Percentiles rank a stretch among this genome's conserved stretches.
Conservation (phyloP, 2,113 vertebrate species). For the Leptodactylus fuscus region DNA sequence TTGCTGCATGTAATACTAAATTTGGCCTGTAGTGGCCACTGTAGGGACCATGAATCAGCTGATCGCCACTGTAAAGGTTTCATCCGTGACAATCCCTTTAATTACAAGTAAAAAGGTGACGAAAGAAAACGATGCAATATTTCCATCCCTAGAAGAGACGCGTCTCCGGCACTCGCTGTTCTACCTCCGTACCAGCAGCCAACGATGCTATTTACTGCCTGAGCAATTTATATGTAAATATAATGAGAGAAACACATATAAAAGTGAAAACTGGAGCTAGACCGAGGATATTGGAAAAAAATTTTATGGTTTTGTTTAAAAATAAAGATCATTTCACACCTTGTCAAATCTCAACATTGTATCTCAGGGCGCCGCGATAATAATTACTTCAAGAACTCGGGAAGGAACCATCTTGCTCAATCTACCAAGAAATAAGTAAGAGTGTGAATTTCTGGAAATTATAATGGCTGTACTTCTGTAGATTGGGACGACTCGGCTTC, state of each 20-base stretch:
- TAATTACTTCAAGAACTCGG: constrained; percentile 23
- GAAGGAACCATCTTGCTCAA: constrained; percentile 17
- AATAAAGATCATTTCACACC: constrained; percentile 49
- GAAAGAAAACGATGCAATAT: neutral
- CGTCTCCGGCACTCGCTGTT: neutral
- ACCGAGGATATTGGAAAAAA: constrained; percentile 16
- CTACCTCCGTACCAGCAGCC: neutral
- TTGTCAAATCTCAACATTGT: constrained; percentile 40
- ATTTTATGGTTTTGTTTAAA: constrained; percentile 41
- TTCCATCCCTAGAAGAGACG: too few relatives aligned
- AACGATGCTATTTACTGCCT: constrained; percentile 21
- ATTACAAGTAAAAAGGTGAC: neutral
- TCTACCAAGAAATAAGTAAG: constrained; percentile 37
- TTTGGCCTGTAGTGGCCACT: neutral
- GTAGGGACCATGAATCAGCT: neutral
- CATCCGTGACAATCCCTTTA: neutral
- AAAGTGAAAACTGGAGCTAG: constrained; percentile 21
- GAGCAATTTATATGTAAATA: constrained; percentile 47
- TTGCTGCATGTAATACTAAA: neutral
- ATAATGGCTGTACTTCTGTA: constrained; percentile 2
- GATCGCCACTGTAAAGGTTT: too few relatives aligned
- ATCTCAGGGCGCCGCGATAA: constrained; percentile 23
- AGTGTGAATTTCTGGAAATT: neutral
- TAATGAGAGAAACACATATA: constrained; percentile 26
- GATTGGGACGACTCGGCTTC: neutral